Percentiles rank a stretch among this genome's conserved stretches.
These are phyloP conservation scores for Carduelis carduelis DNA, from an alignment of 2,797 vertebrate genomes.

Conservation along the genomic window DNA sequence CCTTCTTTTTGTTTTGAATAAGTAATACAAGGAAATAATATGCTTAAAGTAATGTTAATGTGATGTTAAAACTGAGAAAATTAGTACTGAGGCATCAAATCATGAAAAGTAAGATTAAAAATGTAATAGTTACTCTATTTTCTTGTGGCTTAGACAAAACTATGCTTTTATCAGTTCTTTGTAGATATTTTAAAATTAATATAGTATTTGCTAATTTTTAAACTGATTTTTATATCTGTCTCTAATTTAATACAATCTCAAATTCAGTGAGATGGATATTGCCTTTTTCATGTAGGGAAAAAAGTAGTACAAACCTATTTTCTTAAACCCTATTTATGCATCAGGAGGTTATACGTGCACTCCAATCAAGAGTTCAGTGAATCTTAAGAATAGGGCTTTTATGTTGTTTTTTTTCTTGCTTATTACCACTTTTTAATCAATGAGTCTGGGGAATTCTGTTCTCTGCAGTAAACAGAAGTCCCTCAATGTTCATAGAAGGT, in stretches of 20 bases:
- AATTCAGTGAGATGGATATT: background rate
- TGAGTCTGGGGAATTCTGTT: background rate
- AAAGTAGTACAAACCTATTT: fast-evolving
- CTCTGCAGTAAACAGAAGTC: background rate
- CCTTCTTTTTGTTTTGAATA: background rate
- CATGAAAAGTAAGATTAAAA: background rate
- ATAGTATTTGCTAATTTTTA: background rate
- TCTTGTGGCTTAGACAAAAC: background rate
- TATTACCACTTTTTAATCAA: background rate
- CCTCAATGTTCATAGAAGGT: background rate
- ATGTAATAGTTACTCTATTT: background rate
- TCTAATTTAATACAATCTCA: background rate
- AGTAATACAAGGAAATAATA: background rate
- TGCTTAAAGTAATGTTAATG: background rate
- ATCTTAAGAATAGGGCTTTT: background rate
- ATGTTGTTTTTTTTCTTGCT: background rate
- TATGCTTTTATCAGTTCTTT: background rate
- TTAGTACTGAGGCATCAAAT: background rate
- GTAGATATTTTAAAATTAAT: background rate
- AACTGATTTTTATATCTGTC: background rate
- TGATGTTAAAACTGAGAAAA: background rate
- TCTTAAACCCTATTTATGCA: background rate
- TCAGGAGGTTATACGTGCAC: background rate
- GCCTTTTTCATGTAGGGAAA: background rate
- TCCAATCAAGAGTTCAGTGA: too few relatives aligned